These are phyloP conservation scores for Scleropages formosus DNA, from an alignment of 2,797 vertebrate species.

Conservation along the genomic window DNA sequence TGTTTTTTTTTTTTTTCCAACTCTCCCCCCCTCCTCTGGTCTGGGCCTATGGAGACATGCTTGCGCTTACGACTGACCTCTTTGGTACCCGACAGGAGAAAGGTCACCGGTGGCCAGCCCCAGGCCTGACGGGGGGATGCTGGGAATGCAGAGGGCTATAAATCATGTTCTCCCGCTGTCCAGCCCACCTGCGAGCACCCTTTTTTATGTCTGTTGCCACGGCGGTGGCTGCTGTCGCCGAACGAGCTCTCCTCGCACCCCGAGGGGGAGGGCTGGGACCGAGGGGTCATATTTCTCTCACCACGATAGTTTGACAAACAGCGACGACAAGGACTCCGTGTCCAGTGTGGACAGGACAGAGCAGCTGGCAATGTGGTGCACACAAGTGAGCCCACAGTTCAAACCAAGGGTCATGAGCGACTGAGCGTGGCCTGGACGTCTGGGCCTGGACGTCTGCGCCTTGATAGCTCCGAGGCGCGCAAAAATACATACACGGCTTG, in stretches of 20 bases:
- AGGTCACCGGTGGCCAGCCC: conserved; percentile 10
- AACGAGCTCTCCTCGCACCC: no score
- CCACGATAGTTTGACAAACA: not conserved
- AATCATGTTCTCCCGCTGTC: conserved; percentile 25
- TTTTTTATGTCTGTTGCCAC: conserved; percentile 19
- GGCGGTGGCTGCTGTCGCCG: not conserved
- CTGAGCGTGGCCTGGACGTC: no score
- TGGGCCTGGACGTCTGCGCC: no score
- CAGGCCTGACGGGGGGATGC: not conserved
- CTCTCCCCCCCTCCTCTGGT: not conserved
- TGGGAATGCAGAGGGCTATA: conserved; percentile 25
- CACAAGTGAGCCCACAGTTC: not conserved
- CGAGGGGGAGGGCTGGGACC: not conserved
- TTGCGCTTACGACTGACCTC: not conserved
- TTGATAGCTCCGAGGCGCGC: no score
- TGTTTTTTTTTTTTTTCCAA: conserved; percentile 7
- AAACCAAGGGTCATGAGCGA: not conserved
- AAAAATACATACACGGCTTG: no score
- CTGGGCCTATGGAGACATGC: not conserved
- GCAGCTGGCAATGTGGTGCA: not conserved
- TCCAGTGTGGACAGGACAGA: conserved; percentile 8
- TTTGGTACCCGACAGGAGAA: not conserved
- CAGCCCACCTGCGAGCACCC: conserved; percentile 6
- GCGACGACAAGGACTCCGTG: conserved; percentile 27
- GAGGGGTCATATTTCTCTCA: not conserved